Conservation (phyloP, 2,888 invertebrate genomes). For the Tanytarsus gracilentus region DNA sequence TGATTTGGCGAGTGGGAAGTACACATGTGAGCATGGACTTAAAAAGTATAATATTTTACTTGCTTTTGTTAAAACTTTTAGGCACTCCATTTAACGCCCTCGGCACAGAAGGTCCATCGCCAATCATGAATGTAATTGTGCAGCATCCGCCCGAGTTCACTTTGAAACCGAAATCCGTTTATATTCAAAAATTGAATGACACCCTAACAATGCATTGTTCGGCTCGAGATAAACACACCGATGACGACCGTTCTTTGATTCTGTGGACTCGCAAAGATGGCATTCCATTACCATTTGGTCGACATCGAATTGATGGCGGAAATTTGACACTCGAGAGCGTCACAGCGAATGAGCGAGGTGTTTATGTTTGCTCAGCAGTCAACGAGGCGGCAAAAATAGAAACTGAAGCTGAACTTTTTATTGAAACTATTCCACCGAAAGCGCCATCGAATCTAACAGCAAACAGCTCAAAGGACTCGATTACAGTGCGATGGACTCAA, state of each 20-base stretch:
- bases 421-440: conserved; percentile 80
- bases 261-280: conserved; percentile 73
- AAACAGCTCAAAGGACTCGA: conserved; percentile 57
- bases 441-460: conserved; percentile 82
- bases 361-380: conserved; percentile 71
- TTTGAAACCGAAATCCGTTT: conserved; percentile 70
- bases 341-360: conserved; percentile 76
- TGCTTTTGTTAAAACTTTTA: too few species aligned
- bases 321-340: conserved; percentile 77
- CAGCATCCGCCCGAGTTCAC: conserved; percentile 78
- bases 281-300: conserved; percentile 49
- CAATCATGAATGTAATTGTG: conserved; percentile 73
- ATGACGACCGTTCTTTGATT: conserved; percentile 58
- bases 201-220: conserved; percentile 75
- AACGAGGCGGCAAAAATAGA: conserved; percentile 83
- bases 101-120: conserved; percentile 77
- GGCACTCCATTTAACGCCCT: conserved; percentile 82
- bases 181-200: conserved; percentile 73
- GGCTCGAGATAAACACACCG: conserved; percentile 44
- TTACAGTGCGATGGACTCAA: conserved; percentile 75
- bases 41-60: too few species aligned
- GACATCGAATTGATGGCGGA: conserved; percentile 58
- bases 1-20: conserved; percentile 75
- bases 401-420: conserved; percentile 68
- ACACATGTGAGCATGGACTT: too few species aligned